phyloP scores from a whole-genome alignment of 1,140 invertebrate genomes.

The Euwallacea fornicatus region DNA sequence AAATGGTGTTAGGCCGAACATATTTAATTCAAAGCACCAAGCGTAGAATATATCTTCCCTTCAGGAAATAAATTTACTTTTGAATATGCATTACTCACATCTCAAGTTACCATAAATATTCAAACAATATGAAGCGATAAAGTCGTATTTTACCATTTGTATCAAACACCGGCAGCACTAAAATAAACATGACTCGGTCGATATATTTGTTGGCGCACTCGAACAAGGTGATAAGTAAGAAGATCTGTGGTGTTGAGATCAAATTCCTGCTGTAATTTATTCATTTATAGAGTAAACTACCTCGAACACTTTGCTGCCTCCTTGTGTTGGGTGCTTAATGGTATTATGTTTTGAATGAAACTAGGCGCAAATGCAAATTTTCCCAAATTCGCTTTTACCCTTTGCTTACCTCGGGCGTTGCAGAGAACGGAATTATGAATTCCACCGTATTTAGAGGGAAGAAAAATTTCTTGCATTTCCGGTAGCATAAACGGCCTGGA shows the following conservation, averaged over 20 bases:
- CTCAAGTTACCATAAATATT: conserved; percentile 11
- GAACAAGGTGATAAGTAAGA: conserved; percentile 34
- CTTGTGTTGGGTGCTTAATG: conserved; percentile 25
- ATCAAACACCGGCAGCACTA: neutral
- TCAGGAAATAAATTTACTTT: conserved; percentile 4
- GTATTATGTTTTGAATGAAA: conserved; percentile 27
- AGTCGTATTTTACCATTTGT: conserved; percentile 10
- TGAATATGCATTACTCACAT: conserved; percentile 9
- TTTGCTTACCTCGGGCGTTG: neutral
- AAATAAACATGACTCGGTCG: conserved; percentile 21
- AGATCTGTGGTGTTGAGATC: conserved; percentile 31
- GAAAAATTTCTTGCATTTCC: neutral
- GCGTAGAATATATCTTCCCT: no score
- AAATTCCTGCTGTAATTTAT: conserved; percentile 24
- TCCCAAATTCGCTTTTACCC: conserved; percentile 16
- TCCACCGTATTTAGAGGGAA: neutral
- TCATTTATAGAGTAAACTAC: conserved; percentile 32
- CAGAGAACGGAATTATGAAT: conserved; percentile 13
- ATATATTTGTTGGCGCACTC: conserved; percentile 26
- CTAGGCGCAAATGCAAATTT: conserved; percentile 25
- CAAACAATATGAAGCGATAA: conserved; percentile 13
- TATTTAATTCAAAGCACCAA: no score
- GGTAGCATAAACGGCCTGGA: no score
- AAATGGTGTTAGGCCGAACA: no score
- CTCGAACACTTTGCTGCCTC: conserved; percentile 30